Base-by-base conservation (phyloP, 2,888 invertebrate genomes). In the Julus scanicus region DNA sequence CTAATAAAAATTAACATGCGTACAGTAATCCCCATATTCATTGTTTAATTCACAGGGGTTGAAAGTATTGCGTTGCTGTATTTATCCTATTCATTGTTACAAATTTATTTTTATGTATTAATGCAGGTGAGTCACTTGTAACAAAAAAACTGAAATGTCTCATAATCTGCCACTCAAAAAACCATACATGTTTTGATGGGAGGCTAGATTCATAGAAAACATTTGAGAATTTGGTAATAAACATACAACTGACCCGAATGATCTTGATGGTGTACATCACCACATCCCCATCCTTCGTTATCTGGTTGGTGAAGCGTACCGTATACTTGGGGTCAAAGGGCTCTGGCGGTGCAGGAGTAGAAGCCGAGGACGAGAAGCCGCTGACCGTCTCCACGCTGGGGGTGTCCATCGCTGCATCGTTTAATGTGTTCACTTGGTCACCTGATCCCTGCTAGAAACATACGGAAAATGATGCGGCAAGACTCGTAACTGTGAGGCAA, bases 241-340 rank as follows among this genome's bases (percentile, higher is more conserved):
- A 29, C 63, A n/a, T n/a, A 13, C 44, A 29, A 86, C 86, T 48
- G 20, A 91, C 90, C 88, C 89, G 89, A 44, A 88, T 89, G 83
- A 90, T 90, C 84, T 90, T 90, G 63, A 91, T 89, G 17, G 90
- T 90, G 87, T 91, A 91, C 86, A 90, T 91, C 17, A 91, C 90
- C 39, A 90, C 89, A 86, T 91, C 91, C 13, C 91, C 91, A 89
- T 91, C 91, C 89, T 91, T 91, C 29, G 90, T 91, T 29, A 91
- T 90, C 44, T 90, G 87, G 80, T 90, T 90, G 44, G 91, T 90
- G 86, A 91, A 90, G 20, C 89, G 89, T 1, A 91, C 90, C n/a
- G 89, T 88, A 89, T 89, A 91, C 39, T 89, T 88, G 48, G 90
- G 89, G 85, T 90, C 89, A 88, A 90, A 90, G 17, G 90, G 90